Base-by-base conservation (phyloP, 2,888 invertebrate species). In the Tanytarsus gracilentus region DNA sequence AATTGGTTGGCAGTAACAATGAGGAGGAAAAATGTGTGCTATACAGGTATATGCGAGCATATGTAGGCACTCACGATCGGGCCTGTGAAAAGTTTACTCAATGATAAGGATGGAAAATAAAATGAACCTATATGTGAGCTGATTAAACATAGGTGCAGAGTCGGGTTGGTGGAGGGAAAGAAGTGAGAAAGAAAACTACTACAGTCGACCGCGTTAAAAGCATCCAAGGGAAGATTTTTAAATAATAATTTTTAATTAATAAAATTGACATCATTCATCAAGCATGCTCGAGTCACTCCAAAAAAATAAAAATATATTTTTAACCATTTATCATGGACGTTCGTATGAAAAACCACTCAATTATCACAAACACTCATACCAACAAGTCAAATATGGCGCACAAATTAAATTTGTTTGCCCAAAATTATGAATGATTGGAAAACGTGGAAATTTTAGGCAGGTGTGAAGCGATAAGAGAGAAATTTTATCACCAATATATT, bases 1-100 rank as follows among this genome's bases (percentile, higher is more conserved):
- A 56, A 56, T 14, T 25, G 27, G 44, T 18, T 40, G 58, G 27
- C 29, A 58, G 36, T 25, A 55, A 23, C 14, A 49, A 49, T 26
- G 26, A 39, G 14, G 36, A 53, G 36, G n/a, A 29, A 30, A 27
- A 58, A 56, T 39, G 21, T 56, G 53, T 56, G 50, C 21, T 18
- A 25, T 56, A 58, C 58, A 58, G 58, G 58, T 58, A 49, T 26
- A 27, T n/a, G 18, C 40, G 21, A 49, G 25, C 9, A 49, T 18
- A 26, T 48, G 16, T 23, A 26, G 11, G 8, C 53, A 33, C n/a
- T 14, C 40, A 56, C 29, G 25, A 26, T 39, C 27, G 39, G 26
- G 29, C 36, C 40, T 11, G 49, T 26, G 14, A 26, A 49, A 49
- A 25, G 58, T 58, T 58, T 58, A 26, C 21, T 58, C 25, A 29